Base-by-base conservation (phyloP, 2,888 invertebrate species). In the Ganaspis brasiliensis region DNA sequence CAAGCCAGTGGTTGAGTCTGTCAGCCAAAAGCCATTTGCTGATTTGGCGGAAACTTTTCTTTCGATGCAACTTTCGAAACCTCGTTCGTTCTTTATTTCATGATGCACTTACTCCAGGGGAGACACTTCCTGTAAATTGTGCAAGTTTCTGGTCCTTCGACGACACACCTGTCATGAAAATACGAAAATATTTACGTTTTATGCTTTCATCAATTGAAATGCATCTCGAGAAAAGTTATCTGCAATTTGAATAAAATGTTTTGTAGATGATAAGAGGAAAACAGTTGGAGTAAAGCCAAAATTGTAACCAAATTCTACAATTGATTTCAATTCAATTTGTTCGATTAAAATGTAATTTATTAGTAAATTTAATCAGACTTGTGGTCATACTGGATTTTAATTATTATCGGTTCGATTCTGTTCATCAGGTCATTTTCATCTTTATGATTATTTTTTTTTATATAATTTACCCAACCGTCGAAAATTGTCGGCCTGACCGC, bases 11-110 rank as follows among this genome's bases (percentile, higher is more conserved):
- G 40, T 63, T 63, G 12, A 63, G 63, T 21, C 21, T 63, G 40
- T 63, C 40, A 63, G 63, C 63, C 63, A 21, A 63, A 63, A 63
- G 63, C 63, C 14, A 63, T 63, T 63, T 63, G 40, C 63, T 63
- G 63, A 63, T 63, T 63, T 63, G 63, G 63, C 63, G 21, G 40
- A 63, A 63, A 63, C 63, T 63, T 63, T 63, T 63, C 63, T 63
- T 63, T 37, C 63, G 40, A 63, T 63, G 40, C 63, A 21, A 63
- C 35, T 35, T 63, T 59, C 8, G 1, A 21, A 40, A 40, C 16
- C 63, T 63, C 14, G 14, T 40, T 63, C 21, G 19, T 40, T 63
- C 40, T 40, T 24, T 63, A 63, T 40, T 40, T 63, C 19, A 19
- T 63, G 16, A 16, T 63, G 37, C 40, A 63, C 37, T 40, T 40